These are phyloP conservation scores for Ploceus nigricollis DNA, from an alignment of 2,113 vertebrate genomes.

Conservation along the genomic window DNA sequence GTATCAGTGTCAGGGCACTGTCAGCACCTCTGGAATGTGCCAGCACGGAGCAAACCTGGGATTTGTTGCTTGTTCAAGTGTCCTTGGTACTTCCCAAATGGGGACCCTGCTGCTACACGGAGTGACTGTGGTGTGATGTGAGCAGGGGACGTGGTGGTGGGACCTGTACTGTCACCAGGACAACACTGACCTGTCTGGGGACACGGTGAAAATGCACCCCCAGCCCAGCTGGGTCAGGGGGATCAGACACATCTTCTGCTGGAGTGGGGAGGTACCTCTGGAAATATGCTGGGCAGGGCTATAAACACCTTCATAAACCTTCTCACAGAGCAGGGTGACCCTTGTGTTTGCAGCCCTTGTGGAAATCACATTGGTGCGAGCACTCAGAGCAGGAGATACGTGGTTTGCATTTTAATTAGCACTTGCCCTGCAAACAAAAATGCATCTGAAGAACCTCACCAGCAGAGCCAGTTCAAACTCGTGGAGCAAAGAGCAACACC, in stretches of 20 bases:
- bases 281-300: not conserved
- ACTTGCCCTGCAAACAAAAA: not conserved
- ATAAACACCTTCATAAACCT: not conserved
- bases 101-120: rapidly evolving
- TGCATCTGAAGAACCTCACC: not conserved
- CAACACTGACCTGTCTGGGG: not conserved
- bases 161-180: rapidly evolving
- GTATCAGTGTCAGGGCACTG: not conserved
- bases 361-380: not conserved
- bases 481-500: rapidly evolving
- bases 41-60: rapidly evolving
- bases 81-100: not conserved
- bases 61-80: not conserved
- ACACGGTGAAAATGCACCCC: rapidly evolving
- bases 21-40: not conserved
- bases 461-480: not conserved
- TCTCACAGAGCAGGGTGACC: not conserved
- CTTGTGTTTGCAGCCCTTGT: not conserved
- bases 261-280: not conserved
- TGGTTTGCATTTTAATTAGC: not conserved
- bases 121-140: rapidly evolving
- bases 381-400: not conserved
- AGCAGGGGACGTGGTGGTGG: rapidly evolving
- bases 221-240: not conserved
- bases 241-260: not conserved